phyloP scores from a whole-genome alignment of 2,113 vertebrate genomes.

The Thamnophis sirtalis region DNA sequence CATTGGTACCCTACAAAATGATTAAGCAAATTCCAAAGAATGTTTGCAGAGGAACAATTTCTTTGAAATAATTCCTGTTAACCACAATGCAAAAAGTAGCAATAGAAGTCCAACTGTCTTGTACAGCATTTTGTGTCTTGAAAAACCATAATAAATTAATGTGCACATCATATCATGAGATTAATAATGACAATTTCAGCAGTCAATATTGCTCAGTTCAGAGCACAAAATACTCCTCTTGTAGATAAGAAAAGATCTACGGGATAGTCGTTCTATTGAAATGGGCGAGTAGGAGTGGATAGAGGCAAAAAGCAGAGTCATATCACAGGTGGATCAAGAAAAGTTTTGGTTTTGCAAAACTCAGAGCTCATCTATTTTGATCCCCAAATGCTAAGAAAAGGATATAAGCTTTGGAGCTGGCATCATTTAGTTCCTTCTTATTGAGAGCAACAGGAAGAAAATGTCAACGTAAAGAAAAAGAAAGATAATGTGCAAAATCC shows the following conservation, averaged over 20 bases:
- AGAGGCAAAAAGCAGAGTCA: not conserved
- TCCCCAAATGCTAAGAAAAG: not conserved
- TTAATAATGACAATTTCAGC: not conserved
- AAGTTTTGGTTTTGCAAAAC: not conserved
- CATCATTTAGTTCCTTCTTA: not conserved
- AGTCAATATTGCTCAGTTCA: not conserved
- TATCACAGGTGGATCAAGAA: not conserved
- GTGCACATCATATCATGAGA: not conserved
- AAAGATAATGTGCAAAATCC: not conserved
- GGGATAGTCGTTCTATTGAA: not conserved
- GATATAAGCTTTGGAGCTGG: not conserved
- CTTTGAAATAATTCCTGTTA: not conserved
- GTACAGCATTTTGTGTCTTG: not conserved
- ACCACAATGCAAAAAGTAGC: not conserved
- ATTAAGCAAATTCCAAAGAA: not conserved
- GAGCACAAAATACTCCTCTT: not conserved
- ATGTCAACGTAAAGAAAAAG: not conserved
- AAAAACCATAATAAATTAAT: not conserved
- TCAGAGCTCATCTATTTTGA: not conserved
- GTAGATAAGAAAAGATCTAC: not conserved
- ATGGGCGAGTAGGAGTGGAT: not conserved
- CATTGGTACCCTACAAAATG: not conserved
- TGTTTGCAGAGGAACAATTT: not conserved
- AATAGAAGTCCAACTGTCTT: not conserved
- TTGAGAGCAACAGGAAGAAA: not conserved